Conservation (phyloP, 1,140 invertebrate genomes). For the Anagrus nilaparvatae region DNA sequence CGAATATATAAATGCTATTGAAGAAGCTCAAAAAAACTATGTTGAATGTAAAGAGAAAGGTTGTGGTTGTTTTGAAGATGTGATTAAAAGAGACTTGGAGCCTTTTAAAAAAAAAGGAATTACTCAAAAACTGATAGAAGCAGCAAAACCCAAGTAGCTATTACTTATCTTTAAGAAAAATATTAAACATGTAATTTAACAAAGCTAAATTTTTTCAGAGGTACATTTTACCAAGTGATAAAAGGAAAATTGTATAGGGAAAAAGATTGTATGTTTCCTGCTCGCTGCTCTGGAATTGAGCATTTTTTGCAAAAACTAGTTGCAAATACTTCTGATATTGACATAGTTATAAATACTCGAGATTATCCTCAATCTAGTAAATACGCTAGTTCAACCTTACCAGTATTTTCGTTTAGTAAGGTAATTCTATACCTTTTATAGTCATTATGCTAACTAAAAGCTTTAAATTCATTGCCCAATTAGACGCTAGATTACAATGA, state of each 20-base stretch:
- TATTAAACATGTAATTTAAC: conserved; percentile 12
- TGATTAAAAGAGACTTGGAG: conserved; percentile 60
- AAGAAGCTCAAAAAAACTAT: conserved; percentile 25
- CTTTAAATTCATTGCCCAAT: too few relatives aligned
- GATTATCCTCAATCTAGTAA: conserved; percentile 83
- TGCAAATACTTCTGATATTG: conserved; percentile 66
- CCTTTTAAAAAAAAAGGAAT: conserved; percentile 61
- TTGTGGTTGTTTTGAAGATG: conserved; percentile 51
- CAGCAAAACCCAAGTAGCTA: conserved; percentile 44
- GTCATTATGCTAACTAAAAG: too few relatives aligned
- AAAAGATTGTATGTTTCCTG: conserved; percentile 80
- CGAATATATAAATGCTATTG: conserved; percentile 24
- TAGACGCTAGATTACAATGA: conserved; percentile 74
- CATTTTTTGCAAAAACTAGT: conserved; percentile 66
- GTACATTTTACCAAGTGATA: conserved; percentile 80
- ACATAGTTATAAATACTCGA: conserved; percentile 79
- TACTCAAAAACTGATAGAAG: conserved; percentile 51
- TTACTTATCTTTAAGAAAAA: conserved; percentile 15
- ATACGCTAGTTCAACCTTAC: conserved; percentile 52
- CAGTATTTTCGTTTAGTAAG: conserved; percentile 94
- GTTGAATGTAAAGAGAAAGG: conserved; percentile 32
- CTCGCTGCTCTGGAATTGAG: conserved; percentile 83
- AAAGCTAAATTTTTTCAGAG: conserved; percentile 39
- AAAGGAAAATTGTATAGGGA: conserved; percentile 72
- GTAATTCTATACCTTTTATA: conserved; percentile 35